A percentile compares a stretch with the other conserved stretches of the same genome.
Evolutionary conservation across 2,113 vertebrate genomes (phyloP).

Genomic region (Lepus americanus): DNA sequence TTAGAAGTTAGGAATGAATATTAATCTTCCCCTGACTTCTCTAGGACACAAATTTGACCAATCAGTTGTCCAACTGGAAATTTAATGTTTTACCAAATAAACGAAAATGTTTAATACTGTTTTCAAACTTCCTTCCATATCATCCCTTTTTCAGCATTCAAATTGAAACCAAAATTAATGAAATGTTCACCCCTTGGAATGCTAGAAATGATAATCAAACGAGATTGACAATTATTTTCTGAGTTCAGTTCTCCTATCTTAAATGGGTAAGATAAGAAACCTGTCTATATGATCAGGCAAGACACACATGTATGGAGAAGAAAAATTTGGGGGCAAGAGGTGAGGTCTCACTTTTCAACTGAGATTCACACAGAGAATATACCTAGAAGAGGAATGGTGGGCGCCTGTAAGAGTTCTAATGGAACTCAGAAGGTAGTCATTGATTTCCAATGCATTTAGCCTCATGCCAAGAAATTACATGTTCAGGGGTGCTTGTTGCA

Average conservation of each 20-base stretch:
- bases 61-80: neutral
- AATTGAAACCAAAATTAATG: neutral
- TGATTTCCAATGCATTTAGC: neutral
- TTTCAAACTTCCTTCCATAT: neutral
- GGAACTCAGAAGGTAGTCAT: neutral
- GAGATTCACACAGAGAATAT: neutral
- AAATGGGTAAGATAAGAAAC: neutral
- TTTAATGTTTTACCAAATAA: neutral
- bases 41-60: neutral
- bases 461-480: neutral
- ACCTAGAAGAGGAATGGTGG: neutral
- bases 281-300: neutral
- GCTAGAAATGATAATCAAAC: neutral
- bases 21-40: neutral
- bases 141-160: neutral
- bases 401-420: neutral
- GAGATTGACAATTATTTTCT: neutral
- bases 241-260: no score
- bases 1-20: neutral
- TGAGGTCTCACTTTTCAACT: neutral
- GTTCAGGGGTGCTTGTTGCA: neutral
- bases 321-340: neutral
- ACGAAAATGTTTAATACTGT: neutral
- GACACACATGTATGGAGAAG: neutral
- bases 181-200: neutral